Base-by-base conservation (phyloP, 2,113 vertebrate genomes). In the Pterocles gutturalis region DNA sequence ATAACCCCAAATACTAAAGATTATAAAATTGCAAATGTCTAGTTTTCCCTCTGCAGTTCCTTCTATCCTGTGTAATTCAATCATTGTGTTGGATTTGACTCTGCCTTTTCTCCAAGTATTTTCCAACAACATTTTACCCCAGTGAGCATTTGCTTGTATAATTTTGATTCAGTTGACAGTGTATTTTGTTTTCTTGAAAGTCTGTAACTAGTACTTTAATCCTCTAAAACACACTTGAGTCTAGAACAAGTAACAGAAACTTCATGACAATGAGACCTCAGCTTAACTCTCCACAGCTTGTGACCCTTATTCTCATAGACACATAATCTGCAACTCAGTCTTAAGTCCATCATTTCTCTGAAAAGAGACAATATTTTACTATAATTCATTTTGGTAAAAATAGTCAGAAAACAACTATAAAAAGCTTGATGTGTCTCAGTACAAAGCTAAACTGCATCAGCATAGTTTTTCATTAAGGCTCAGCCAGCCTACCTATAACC, bases 141-240 rank as follows among this genome's bases (percentile, higher is more conserved):
- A 9, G 18, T 90, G 48, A 93, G 33, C 55, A 78, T 94, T 95
- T 90, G 38, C 2, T 8, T 67, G 38, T 75, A 48, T 71, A 86
- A 84, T 93, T 96, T 78, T 79, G 34, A 76, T 75, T 92, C 86
- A 73, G 21, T n/a, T 84, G 69, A 62, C n/a, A 90, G 33, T 19
- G 19, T 76, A 71, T 89, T 87, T 81, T 55, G 53, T 83, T 86
- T 83, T 55, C 51, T 87, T 0, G 0, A 55, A 96, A 61, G n/a
- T 64, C 48, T 72, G 26, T 82, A 90, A 84, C 76, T 72, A 90
- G 33, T 69, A 79, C 55, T 93, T 96, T 72, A 92, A 22, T 71
- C 69, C 80, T 94, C 55, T 96, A 93, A 94, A 97, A 92, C 45
- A 86, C 55, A 87, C 95, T 81, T 89, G 53, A 95, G 51, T 87